These are phyloP conservation scores for Drosophila guanche DNA, from an alignment of 1,140 invertebrate species.

Conservation along the genomic window DNA sequence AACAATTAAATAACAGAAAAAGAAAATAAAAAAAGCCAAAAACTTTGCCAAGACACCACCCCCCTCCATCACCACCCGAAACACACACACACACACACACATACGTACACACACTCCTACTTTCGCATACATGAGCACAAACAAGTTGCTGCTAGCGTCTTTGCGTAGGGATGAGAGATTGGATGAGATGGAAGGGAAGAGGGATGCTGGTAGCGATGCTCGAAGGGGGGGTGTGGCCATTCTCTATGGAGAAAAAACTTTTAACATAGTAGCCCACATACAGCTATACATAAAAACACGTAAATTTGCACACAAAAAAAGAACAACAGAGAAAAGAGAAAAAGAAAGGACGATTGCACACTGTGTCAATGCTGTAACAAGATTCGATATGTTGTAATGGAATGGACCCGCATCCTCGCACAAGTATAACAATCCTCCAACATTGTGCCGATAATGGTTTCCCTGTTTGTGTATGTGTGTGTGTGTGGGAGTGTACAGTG, in stretches of 20 bases:
- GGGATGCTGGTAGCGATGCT: neutral
- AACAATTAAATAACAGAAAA: constrained; percentile 71
- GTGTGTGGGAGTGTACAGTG: constrained; percentile 20
- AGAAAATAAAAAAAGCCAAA: constrained; percentile 52
- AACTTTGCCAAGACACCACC: constrained; percentile 56
- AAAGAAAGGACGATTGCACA: constrained; percentile 59
- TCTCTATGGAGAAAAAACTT: constrained; percentile 56
- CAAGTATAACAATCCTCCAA: constrained; percentile 28
- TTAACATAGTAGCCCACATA: constrained; percentile 79
- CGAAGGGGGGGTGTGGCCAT: constrained; percentile 35
- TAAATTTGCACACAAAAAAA: constrained; percentile 36
- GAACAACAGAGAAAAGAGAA: constrained; percentile 36
- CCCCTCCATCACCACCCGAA: constrained; percentile 4
- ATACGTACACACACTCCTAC: neutral
- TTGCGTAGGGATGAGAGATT: constrained; percentile 1
- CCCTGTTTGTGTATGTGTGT: constrained; percentile 9
- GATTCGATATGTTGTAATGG: constrained; percentile 39
- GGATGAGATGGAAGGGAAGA: constrained; percentile 13
- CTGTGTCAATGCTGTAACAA: constrained; percentile 53
- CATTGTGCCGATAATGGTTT: constrained; percentile 53
- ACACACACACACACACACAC: constrained; percentile 12
- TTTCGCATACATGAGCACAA: constrained; percentile 17
- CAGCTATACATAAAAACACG: constrained; percentile 29
- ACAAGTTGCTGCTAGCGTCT: constrained; percentile 60
- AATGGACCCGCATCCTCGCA: constrained; percentile 28